These are phyloP conservation scores for Lingula anatina DNA, from an alignment of 2,888 invertebrate species.

Conservation along the genomic window DNA sequence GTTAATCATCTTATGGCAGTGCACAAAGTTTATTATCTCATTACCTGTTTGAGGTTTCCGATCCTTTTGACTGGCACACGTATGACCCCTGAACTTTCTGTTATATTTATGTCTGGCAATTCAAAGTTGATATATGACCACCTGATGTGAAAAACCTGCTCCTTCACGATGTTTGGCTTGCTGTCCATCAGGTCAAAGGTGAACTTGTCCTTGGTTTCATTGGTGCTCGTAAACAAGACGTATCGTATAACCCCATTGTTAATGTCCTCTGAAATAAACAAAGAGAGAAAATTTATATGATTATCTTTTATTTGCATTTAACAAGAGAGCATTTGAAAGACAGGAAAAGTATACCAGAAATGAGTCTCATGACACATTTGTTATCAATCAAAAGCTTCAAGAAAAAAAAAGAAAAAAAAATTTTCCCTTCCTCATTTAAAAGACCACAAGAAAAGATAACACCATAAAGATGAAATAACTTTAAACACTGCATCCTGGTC, in stretches of 20 bases:
- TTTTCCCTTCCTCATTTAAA: too few species aligned
- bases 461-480: too few species aligned
- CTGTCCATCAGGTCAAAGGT: conserved; percentile 43
- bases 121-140: conserved; percentile 42
- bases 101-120: conserved; percentile 24
- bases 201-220: conserved; percentile 34
- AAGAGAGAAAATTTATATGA: too few species aligned
- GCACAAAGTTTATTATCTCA: too few species aligned
- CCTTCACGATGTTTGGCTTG: conserved; percentile 36
- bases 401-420: too few species aligned
- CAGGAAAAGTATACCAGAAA: too few species aligned
- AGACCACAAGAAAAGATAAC: too few species aligned
- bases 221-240: conserved; percentile 24
- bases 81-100: conserved; percentile 36
- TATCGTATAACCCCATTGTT: conserved; percentile 36
- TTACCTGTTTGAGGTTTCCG: conserved; percentile 45
- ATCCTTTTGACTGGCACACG: conserved; percentile 31
- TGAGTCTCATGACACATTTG: too few species aligned
- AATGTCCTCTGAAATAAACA: conserved; percentile 29
- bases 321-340: neutral
- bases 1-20: too few species aligned
- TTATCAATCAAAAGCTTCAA: too few species aligned
- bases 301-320: neutral
- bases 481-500: too few species aligned
- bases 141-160: conserved; percentile 38